phyloP scores from a whole-genome alignment of 2,797 vertebrate genomes.

The Xiphophorus birchmanni region DNA sequence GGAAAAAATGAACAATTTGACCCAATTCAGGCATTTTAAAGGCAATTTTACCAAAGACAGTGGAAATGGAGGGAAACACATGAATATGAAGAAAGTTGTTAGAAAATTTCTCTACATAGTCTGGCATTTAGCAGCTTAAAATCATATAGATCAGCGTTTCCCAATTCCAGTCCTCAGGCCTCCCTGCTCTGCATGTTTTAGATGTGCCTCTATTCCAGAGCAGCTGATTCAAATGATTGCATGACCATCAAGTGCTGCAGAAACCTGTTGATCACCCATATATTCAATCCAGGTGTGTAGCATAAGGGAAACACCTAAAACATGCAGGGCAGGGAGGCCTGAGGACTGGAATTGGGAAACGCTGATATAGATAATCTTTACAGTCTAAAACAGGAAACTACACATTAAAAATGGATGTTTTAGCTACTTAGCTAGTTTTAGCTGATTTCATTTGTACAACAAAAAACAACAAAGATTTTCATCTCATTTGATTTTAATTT shows the following conservation, averaged over 20 bases:
- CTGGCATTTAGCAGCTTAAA: neutral
- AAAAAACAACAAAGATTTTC: neutral
- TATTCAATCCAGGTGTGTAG: too few species aligned
- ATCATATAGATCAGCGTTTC: too few species aligned
- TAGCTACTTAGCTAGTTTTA: neutral
- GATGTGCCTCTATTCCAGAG: too few species aligned
- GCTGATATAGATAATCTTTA: neutral
- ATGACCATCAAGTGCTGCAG: too few species aligned
- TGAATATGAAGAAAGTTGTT: neutral
- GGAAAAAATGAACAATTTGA: neutral
- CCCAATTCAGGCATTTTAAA: neutral
- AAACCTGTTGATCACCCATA: too few species aligned
- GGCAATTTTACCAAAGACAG: neutral
- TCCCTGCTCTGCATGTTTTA: too few species aligned
- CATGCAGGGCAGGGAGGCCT: too few species aligned
- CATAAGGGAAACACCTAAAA: too few species aligned
- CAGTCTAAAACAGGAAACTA: neutral
- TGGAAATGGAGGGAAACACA: neutral
- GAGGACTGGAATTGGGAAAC: too few species aligned
- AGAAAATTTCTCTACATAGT: neutral
- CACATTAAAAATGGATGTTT: neutral
- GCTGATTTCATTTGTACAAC: neutral
- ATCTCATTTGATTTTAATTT: neutral
- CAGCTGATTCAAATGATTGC: too few species aligned
- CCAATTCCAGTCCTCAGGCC: too few species aligned